Base-by-base conservation (phyloP, 1,140 invertebrate genomes). In the Dolichoris vasculosae region DNA sequence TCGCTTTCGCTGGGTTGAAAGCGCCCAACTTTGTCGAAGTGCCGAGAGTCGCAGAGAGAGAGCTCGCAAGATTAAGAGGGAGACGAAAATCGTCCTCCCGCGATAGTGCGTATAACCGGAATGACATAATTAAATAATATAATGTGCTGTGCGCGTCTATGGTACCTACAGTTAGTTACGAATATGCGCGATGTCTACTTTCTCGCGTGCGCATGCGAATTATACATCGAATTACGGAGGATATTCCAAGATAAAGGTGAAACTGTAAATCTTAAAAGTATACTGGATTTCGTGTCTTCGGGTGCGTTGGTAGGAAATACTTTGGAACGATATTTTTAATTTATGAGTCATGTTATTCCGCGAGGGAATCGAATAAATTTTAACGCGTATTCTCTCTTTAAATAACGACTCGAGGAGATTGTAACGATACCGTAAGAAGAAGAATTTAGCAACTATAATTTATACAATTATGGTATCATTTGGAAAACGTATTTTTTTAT, bases 121-220 rank as follows among this genome's bases (percentile, higher is more conserved):
- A 92, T 92, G 92, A 92, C 92, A 93, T 93, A 92, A 93, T 93
- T 93, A 92, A 93, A 93, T 93, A 93, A 93, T 93, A 93, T 93
- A 93, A 92, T 91, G 90, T 87, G 90, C 75, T 79, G 88, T 88
- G 87, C 90, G 9, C 4, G 55, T 23, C 23, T 59, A 13, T 17
- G 48, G 8, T 2, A 51, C 11, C 11, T 51, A 26, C 23, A 26
- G 55, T 59, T 59, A n/a, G n/a, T n/a, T n/a, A n/a, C n/a, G n/a
- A n/a, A n/a, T n/a, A n/a, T n/a, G n/a, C n/a, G n/a, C n/a, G n/a
- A 59, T 26, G 4, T 20, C 55, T 59, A 59, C 23, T 4, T 8
- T 59, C 32, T 32, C 8, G 0, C 35, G 15, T 3, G 4, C 26
- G n/a, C 13, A 67, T 59, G 23, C 64, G 30, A 67, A 35, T n/a